Evolutionary conservation across 92 coral and sea anemone genomes (phyloP).

Genomic region (Virgularia gustaviana): DNA sequence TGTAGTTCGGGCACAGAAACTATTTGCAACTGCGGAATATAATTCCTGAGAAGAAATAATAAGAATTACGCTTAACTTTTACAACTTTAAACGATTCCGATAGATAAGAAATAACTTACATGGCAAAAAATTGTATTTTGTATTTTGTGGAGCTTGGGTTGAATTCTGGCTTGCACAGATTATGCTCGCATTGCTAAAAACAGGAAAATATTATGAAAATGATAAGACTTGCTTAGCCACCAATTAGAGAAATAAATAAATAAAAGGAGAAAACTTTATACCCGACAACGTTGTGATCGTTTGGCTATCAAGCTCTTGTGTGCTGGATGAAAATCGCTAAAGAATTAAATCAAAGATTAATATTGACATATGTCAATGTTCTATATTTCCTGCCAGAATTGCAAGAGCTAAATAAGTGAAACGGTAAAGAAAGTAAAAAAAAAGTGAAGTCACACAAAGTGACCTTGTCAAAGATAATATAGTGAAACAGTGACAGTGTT

Average conservation of each 20-base stretch:
- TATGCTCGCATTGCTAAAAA: conserved; percentile 90
- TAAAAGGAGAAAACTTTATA: background rate
- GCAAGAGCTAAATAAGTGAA: background rate
- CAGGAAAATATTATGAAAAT: background rate
- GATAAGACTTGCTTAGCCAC: background rate
- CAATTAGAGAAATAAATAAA: background rate
- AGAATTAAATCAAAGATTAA: background rate
- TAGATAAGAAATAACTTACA: conserved; percentile 51
- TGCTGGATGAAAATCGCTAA: conserved; percentile 77
- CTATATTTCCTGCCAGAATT: too few relatives aligned
- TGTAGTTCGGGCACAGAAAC: conserved; percentile 60
- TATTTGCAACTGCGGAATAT: conserved; percentile 73
- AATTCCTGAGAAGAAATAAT: conserved; percentile 55
- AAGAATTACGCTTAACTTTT: background rate
- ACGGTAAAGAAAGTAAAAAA: too few relatives aligned
- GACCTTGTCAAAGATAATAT: too few relatives aligned
- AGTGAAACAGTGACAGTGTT: too few relatives aligned
- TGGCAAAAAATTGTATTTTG: conserved; percentile 91
- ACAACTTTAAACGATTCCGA: background rate
- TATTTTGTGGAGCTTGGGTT: conserved; percentile 94
- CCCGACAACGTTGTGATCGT: conserved; percentile 96
- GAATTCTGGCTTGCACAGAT: conserved; percentile 91
- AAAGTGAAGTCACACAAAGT: too few relatives aligned
- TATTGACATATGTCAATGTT: background rate
- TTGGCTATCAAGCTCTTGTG: conserved; percentile 92